Evolutionary conservation across 1,140 invertebrate genomes (phyloP), one percentile per base, ranked within the genome.

Genomic region (Scaptodrosophila lebanonensis): DNA sequence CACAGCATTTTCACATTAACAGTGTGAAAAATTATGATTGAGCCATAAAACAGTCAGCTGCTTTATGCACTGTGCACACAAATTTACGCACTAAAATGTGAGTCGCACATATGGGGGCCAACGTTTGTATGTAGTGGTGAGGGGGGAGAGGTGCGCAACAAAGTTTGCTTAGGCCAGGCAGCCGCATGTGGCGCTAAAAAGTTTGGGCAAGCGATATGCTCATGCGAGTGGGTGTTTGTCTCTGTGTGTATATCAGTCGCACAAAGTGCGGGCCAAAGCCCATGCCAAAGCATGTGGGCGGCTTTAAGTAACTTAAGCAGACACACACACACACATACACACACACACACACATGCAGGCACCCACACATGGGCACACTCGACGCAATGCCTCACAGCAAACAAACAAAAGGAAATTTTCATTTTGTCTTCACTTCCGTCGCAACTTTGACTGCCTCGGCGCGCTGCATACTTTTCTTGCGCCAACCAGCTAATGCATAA

Each of bases 21-120:
- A 75, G 75, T 75, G 75, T 79, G 75, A 79, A 82, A 79, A 79
- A 79, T 79, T 79, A 79, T 79, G 75, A 79, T 79, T 82, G 75
- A 79, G 75, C 75, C 66, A 79, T 79, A 79, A 79, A 79, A 79
- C 75, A 79, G 75, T 79, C 73, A 82, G 69, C 75, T 82, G 68
- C 43, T 33, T n/a, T 33, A 33, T 13, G 12, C 3, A 33, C 32
- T 25, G 22, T 8, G 8, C 8, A 4, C 22, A 25, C 22, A 25
- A 25, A 25, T 25, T 25, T 25, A 25, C 3, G 8, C 22, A 25
- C 22, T 25, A 25, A 25, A 3, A 25, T 4, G 22, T 25, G 3
- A 8, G n/a, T n/a, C n/a, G n/a, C n/a, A n/a, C n/a, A n/a, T n/a
- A n/a, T n/a, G n/a, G n/a, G n/a, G n/a, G n/a, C n/a, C n/a, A n/a